Conservation (phyloP, 2,888 invertebrate species). For the Melitaea athalia region DNA sequence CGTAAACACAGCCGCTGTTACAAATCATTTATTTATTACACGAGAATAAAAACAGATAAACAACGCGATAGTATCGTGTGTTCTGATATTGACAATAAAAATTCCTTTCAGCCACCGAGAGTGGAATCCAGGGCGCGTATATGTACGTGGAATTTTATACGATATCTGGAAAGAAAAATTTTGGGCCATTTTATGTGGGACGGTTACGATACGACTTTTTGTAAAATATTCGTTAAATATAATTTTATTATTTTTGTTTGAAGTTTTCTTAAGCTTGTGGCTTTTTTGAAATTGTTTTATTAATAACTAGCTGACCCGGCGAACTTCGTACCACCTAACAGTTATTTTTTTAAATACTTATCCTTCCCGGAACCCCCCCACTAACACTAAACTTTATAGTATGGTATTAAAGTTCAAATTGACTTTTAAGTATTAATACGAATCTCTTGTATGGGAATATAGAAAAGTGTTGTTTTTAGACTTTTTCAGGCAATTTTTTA, state of each 20-base stretch:
- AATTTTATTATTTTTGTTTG: background rate
- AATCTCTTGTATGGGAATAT: too few relatives aligned
- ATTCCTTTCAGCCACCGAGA: conserved; percentile 54
- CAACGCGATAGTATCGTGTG: conserved; percentile 43
- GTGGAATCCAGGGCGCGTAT: conserved; percentile 43
- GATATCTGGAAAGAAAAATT: conserved; percentile 13
- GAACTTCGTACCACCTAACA: too few relatives aligned
- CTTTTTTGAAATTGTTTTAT: too few relatives aligned
- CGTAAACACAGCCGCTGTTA: background rate
- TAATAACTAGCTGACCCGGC: too few relatives aligned
- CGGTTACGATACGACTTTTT: background rate
- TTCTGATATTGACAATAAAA: conserved; percentile 68
- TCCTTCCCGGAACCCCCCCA: too few relatives aligned
- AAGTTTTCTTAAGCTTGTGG: too few relatives aligned
- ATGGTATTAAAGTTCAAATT: too few relatives aligned
- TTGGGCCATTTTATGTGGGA: background rate
- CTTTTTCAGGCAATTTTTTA: too few relatives aligned
- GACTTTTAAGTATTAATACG: too few relatives aligned
- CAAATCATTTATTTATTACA: conserved; percentile 14
- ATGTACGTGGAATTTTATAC: conserved; percentile 31
- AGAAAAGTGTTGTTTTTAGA: too few relatives aligned
- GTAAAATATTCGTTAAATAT: background rate
- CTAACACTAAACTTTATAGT: too few relatives aligned
- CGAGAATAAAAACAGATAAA: conserved; percentile 42
- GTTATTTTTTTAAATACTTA: too few relatives aligned